Evolutionary conservation across 1,140 invertebrate species (phyloP).

Genomic region (Drosophila micromelanica): DNA sequence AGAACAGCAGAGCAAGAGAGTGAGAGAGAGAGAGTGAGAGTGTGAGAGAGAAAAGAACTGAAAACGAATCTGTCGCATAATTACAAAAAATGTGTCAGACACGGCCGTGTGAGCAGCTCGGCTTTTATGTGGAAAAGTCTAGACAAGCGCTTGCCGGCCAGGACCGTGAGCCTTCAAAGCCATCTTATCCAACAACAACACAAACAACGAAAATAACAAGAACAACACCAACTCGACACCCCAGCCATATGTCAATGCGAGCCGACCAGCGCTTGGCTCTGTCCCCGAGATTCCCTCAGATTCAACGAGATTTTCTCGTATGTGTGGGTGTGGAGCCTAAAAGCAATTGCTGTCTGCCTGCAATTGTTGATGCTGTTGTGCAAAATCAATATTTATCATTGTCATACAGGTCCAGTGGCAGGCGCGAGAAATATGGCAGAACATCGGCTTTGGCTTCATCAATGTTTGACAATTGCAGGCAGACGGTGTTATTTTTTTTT

Average conservation of each 20-base stretch:
- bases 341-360: conserved; percentile 33
- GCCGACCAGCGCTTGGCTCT: background rate
- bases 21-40: background rate
- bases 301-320: background rate
- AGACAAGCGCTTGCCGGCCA: conserved; percentile 45
- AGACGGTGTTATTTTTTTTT: conserved; percentile 1
- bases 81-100: conserved; percentile 75
- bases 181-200: background rate
- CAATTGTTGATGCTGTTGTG: conserved; percentile 48
- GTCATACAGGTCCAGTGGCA: conserved; percentile 14
- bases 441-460: conserved; percentile 1
- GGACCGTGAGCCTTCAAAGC: conserved; percentile 3
- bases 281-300: background rate
- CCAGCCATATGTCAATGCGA: conserved; percentile 13
- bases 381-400: conserved; percentile 71
- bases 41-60: conserved; percentile 23
- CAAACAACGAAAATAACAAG: background rate
- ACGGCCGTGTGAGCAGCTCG: conserved; percentile 48
- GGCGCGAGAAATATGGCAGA: background rate
- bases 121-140: conserved; percentile 73
- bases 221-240: background rate
- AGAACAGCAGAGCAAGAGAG: background rate
- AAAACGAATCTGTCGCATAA: conserved; percentile 74
- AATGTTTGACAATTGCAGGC: conserved; percentile 17
- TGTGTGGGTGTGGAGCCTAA: conserved; percentile 4